phyloP scores from a whole-genome alignment of 2,888 invertebrate genomes.

The Catonia carolina region DNA sequence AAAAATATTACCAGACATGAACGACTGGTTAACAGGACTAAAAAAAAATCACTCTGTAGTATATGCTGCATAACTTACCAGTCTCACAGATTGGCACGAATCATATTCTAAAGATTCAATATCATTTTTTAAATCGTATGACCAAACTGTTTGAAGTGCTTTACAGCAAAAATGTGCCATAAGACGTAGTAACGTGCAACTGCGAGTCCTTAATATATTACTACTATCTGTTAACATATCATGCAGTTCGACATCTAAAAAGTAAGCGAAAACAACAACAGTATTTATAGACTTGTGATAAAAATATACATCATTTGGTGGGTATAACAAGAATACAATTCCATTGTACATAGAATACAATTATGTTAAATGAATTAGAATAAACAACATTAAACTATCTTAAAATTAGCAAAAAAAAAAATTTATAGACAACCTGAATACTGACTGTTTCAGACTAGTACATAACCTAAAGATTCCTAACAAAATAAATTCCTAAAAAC shows the following conservation, averaged over 20 bases:
- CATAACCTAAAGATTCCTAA: too few species aligned
- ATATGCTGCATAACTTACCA: conserved; percentile 47
- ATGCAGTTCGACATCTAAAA: conserved; percentile 9
- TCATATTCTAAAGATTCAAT: conserved; percentile 56
- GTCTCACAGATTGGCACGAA: conserved; percentile 52
- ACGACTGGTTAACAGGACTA: too few species aligned
- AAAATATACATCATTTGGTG: too few species aligned
- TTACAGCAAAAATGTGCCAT: conserved; percentile 61
- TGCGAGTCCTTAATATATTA: conserved; percentile 49
- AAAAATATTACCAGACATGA: too few species aligned
- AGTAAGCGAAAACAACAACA: not conserved
- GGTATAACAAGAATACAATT: too few species aligned
- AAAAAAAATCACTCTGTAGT: too few species aligned
- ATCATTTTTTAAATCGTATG: conserved; percentile 50
- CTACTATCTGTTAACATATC: conserved; percentile 3
- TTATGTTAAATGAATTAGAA: not conserved
- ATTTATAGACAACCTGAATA: too few species aligned
- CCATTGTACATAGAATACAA: not conserved
- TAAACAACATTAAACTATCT: not conserved
- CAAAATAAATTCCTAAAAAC: too few species aligned
- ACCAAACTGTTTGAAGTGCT: conserved; percentile 58
- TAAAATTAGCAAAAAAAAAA: too few species aligned
- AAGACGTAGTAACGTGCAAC: conserved; percentile 64
- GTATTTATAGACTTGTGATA: not conserved
- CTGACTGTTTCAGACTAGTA: too few species aligned